phyloP scores from a whole-genome alignment of 1,140 invertebrate species.

The Phortica variegata region DNA sequence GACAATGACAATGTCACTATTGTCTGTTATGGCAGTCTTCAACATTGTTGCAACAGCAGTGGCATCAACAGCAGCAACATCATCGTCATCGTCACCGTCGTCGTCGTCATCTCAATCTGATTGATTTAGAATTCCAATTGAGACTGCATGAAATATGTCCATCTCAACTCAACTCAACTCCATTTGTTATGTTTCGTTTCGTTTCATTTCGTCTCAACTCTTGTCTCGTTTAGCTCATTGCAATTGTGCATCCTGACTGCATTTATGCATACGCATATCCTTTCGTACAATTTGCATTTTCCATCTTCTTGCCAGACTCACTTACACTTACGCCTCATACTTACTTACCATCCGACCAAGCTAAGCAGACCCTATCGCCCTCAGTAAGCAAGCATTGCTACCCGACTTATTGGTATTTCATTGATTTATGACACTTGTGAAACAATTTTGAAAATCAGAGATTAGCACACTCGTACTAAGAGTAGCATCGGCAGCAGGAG shows the following conservation, averaged over 20 bases:
- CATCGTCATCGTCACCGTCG: no score
- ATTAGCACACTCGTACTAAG: conserved; percentile 32
- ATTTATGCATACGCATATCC: conserved; percentile 52
- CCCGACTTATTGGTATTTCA: conserved; percentile 56
- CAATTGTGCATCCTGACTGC: conserved; percentile 21
- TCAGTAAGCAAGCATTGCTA: no score
- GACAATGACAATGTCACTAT: no score
- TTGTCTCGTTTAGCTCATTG: conserved; percentile 13
- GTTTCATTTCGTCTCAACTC: conserved; percentile 29
- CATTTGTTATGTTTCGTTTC: conserved; percentile 12
- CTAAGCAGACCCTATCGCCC: no score
- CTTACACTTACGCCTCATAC: no score
- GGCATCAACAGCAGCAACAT: no score
- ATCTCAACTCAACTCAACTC: no score
- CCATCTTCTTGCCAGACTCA: no score
- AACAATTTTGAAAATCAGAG: conserved; percentile 57
- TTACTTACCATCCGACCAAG: no score
- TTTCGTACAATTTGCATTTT: conserved; percentile 53
- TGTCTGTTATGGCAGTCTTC: no score
- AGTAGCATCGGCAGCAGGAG: conserved; percentile 1
- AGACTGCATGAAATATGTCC: conserved; percentile 53
- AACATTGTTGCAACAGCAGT: no score
- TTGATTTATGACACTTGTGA: conserved; percentile 57
- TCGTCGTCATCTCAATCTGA: conserved; percentile 47
- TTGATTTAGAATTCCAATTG: conserved; percentile 57